Percentiles rank a stretch among this genome's conserved stretches.
Evolutionary conservation across 2,113 vertebrate species (phyloP).

Genomic region (Myotis lucifugus): DNA sequence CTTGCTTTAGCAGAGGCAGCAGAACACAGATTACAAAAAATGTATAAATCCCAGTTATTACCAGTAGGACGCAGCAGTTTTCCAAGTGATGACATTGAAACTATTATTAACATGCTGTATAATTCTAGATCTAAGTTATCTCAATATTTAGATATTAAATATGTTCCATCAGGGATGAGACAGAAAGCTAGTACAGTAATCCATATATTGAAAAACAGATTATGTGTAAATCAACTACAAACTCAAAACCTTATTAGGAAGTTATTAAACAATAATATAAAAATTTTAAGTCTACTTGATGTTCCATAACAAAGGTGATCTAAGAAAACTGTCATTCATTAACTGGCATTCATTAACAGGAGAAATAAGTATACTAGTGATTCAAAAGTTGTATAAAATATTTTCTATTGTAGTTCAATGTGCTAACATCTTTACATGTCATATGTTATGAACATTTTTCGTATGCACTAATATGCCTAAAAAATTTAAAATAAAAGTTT

Average conservation of each 20-base stretch:
- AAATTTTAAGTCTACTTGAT: slow-evolving; percentile 69
- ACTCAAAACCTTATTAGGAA: slow-evolving; percentile 56
- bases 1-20: slow-evolving; percentile 31
- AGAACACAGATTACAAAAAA: slow-evolving; percentile 24
- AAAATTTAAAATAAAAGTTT: slow-evolving; percentile 75
- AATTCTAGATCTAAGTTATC: slow-evolving; percentile 60
- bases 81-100: background rate
- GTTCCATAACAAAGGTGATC: slow-evolving; percentile 16
- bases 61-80: background rate
- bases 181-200: slow-evolving; percentile 51
- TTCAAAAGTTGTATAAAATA: slow-evolving; percentile 25
- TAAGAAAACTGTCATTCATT: background rate
- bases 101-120: slow-evolving; percentile 66
- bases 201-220: slow-evolving; percentile 55
- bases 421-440: slow-evolving; percentile 17
- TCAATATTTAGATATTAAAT: slow-evolving; percentile 31
- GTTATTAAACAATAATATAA: slow-evolving; percentile 73
- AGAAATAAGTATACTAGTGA: slow-evolving; percentile 32
- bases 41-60: background rate
- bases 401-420: slow-evolving; percentile 48
- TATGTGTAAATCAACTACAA: slow-evolving; percentile 62
- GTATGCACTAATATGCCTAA: background rate
- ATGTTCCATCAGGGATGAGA: slow-evolving; percentile 61
- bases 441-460: slow-evolving; percentile 42
- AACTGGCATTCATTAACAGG: background rate